Evolutionary conservation across 2,888 invertebrate genomes (phyloP), one percentile per base, ranked within the genome.

Genomic region (Pristionchus entomophagus): DNA sequence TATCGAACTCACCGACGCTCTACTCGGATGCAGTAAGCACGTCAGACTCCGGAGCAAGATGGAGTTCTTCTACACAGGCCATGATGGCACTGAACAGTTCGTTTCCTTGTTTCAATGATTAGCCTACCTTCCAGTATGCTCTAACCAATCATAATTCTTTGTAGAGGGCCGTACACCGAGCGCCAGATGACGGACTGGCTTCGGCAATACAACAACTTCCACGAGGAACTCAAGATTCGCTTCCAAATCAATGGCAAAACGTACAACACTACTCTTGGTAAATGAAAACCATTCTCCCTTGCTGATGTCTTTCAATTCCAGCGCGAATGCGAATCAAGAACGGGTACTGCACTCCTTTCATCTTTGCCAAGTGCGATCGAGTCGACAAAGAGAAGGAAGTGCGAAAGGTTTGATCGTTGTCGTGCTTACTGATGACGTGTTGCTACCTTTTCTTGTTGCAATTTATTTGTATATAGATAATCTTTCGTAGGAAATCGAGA

Each of bases 61-160:
- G 73, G 73, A 73, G 6, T 73, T 73, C 73, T 73, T 45, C 73
- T 73, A 73, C 45, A n/a, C 26, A 8, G 73, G 32, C n/a, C 10
- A n/a, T 14, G 22, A 35, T 26, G 73, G 41, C 26, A 73, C 41
- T n/a, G 73, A 73, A 73, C 73, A 45, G 73, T 73, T 14, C 22
- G 73, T 73, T 73, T 26, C 41, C 17, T 35, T 73, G n/a, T 19
- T 38, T 73, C 26, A 12, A n/a, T 56, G n/a, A n/a, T n/a, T n/a
- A n/a, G n/a, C n/a, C n/a, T n/a, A n/a, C n/a, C n/a, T n/a, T n/a
- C n/a, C n/a, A n/a, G n/a, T 56, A 14, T 56, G 56, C 5, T 56
- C 56, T 17, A n/a, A 12, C 8, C 32, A 14, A 8, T 62, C 65
- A 38, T 56, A 17, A 17, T 38, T 38, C 73, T 41, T 73, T 73